Evolutionary conservation across 1,140 invertebrate genomes (phyloP).

Genomic region (Drosophila tsacasi): DNA sequence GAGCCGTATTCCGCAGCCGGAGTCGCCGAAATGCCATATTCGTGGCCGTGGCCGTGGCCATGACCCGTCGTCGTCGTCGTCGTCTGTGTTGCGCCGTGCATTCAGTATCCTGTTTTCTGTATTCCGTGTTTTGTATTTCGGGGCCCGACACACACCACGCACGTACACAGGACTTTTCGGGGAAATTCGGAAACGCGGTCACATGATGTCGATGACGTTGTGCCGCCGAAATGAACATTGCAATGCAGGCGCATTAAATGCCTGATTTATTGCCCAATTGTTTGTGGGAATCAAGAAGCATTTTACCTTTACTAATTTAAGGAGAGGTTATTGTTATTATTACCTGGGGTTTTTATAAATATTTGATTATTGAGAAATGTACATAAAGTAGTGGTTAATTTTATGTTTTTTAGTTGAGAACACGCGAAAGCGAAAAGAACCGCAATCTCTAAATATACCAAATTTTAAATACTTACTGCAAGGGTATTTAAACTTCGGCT

Average conservation of each 20-base stretch:
- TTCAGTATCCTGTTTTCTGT: constrained; percentile 19
- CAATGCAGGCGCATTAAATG: constrained; percentile 39
- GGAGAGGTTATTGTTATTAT: not conserved
- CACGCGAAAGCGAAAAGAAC: no score
- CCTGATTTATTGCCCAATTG: constrained; percentile 40
- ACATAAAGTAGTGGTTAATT: no score
- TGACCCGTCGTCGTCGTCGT: constrained; percentile 55
- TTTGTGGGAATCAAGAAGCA: constrained; percentile 3
- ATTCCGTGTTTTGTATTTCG: constrained; percentile 56
- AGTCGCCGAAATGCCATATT: constrained; percentile 71
- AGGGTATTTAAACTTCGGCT: no score
- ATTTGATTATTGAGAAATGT: not conserved
- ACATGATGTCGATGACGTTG: constrained; percentile 59
- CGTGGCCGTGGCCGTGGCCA: constrained; percentile 67
- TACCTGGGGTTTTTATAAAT: no score
- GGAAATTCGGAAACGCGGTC: constrained; percentile 74
- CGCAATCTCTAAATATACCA: no score
- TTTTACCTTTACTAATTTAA: constrained; percentile 11
- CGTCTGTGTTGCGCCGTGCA: constrained; percentile 58
- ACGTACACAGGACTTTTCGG: constrained; percentile 53
- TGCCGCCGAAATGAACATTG: constrained; percentile 23
- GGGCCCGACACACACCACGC: constrained; percentile 26
- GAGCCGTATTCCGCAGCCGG: constrained; percentile 40
- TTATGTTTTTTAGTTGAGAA: rapidly evolving
- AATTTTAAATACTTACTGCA: no score